Evolutionary conservation across 1,140 invertebrate genomes (phyloP).

Genomic region (Melanaphis sacchari): DNA sequence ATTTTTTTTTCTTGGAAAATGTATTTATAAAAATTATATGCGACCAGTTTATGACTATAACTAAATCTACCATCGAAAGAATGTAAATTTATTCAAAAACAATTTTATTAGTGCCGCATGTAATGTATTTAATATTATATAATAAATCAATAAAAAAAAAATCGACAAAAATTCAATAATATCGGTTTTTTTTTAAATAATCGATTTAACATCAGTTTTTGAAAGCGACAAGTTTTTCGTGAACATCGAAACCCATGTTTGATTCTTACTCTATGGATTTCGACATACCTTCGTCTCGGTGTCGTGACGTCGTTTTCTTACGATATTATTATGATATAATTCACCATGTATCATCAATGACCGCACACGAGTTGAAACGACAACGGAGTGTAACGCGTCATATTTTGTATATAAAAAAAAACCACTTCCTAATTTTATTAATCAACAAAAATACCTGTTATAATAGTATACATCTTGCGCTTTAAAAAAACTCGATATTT

Average conservation of each 20-base stretch:
- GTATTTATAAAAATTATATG: neutral
- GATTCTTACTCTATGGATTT: neutral
- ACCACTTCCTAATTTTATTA: neutral
- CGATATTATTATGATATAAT: conserved; percentile 8
- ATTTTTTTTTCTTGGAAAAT: neutral
- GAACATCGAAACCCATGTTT: neutral
- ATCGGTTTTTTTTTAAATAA: no score
- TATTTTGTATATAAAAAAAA: neutral
- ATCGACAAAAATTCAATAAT: no score
- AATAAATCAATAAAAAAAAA: no score
- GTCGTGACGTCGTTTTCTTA: neutral
- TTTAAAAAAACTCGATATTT: neutral
- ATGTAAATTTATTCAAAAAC: no score
- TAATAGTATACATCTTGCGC: neutral
- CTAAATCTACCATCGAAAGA: no score
- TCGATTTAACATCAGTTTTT: neutral
- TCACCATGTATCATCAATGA: conserved; percentile 6
- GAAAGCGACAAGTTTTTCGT: neutral
- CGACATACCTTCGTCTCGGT: neutral
- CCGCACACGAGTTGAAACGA: neutral
- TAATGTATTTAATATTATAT: no score
- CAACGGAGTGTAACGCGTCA: neutral
- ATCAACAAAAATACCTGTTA: conserved; percentile 10
- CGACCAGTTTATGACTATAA: neutral
- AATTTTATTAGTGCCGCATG: no score